Base-by-base conservation (phyloP, 1,140 invertebrate genomes). In the Homalodisca vitripennis region DNA sequence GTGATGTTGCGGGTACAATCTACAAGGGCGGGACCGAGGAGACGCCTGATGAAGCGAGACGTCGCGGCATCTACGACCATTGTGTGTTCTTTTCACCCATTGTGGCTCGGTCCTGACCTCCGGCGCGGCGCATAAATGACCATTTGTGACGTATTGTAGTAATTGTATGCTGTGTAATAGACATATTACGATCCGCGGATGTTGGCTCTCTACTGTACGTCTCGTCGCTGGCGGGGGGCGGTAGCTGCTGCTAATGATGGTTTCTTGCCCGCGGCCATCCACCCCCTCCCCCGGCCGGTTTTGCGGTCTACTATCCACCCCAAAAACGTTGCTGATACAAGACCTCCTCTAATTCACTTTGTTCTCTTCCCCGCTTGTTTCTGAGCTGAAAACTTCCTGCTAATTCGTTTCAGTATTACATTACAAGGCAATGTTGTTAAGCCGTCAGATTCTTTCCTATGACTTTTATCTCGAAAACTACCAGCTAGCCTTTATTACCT, bases 221-320 rank as follows among this genome's bases (percentile, higher is more conserved):
- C n/a, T n/a, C n/a, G n/a, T n/a, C n/a, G n/a, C n/a, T n/a, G n/a
- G n/a, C n/a, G n/a, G n/a, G n/a, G n/a, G n/a, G n/a, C n/a, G n/a
- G n/a, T n/a, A n/a, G n/a, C 6, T 60, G 55, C 24, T 27, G 55
- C 55, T 60, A 60, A 60, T 60, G 55, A 60, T 60, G 55, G 2
- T 60, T 60, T 60, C 55, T 60, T 60, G 55, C 55, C 24, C 55
- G 55, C 55, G 55, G 55, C 55, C 10, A 13, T 60, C 55, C 55
- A 13, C 55, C 55, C 55, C 10, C 55, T 41, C 34, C 48, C 48
- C 12, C 13, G 3, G 10, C 48, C 48, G 1, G 22, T 26, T 12
- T 26, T 29, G 10, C 12, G 22, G 22, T 26, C 26, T 3, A 6
- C 6, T 13, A 26, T 29, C 29, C 29, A 26, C 29, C 55, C 29